Evolutionary conservation across 2,113 vertebrate genomes (phyloP).

Genomic region (Notothenia rossii): DNA sequence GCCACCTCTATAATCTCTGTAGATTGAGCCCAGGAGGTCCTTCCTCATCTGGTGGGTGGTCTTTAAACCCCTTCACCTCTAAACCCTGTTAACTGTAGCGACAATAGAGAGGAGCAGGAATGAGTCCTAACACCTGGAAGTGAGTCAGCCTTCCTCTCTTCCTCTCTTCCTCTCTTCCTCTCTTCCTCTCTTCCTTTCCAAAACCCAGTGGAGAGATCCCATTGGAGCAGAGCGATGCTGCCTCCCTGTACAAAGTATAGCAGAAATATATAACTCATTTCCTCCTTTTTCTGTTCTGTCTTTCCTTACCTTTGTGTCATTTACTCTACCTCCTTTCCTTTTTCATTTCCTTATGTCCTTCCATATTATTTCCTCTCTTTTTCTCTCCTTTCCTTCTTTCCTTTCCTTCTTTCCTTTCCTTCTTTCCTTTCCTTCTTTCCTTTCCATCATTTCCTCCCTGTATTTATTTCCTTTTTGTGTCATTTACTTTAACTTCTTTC

Average conservation of each 20-base stretch:
- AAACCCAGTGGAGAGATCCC: too few relatives aligned
- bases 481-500: too few relatives aligned
- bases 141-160: too few relatives aligned
- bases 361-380: too few relatives aligned
- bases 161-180: neutral
- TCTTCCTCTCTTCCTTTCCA: too few relatives aligned
- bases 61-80: conserved; percentile 26
- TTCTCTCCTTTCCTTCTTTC: neutral
- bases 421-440: neutral
- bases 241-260: too few relatives aligned
- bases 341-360: too few relatives aligned
- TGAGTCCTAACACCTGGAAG: too few relatives aligned
- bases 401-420: neutral
- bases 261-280: neutral
- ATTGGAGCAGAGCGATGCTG: too few relatives aligned
- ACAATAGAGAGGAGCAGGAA: neutral
- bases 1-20: conserved; percentile 40
- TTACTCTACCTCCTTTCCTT: too few relatives aligned
- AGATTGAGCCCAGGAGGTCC: conserved; percentile 38
- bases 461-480: too few relatives aligned
- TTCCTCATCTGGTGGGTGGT: conserved; percentile 58
- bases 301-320: too few relatives aligned
- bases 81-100: conserved; percentile 8
- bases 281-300: neutral
- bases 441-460: neutral